Evolutionary conservation across 1,140 invertebrate species (phyloP), one percentile per base, ranked within the genome.

Genomic region (Cecropterus lyciades): DNA sequence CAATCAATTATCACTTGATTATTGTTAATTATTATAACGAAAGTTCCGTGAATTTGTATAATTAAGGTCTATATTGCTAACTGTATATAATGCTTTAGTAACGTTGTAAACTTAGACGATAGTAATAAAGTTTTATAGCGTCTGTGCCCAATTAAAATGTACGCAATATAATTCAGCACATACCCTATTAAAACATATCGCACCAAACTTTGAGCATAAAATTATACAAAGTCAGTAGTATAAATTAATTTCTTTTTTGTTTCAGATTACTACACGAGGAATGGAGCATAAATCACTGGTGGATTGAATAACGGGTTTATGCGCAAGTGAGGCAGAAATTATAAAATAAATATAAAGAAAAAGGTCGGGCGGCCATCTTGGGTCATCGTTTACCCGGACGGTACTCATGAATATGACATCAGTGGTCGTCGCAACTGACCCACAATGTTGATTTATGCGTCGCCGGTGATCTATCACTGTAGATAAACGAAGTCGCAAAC

Each of bases 371-470:
- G 30, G 52, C 40, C 65, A 66, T 80, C 77, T 73, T 75, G 52
- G 72, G 70, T 72, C 70, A 77, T 80, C 79, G 77, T 75, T 84
- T 80, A 79, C 65, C 68, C 72, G 66, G 60, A 17, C 57, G 53
- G 65, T 64, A 67, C 82, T 89, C 84, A 89, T 89, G 86, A 89
- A 89, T 89, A 87, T 84, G 84, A 85, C 85, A 87, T 86, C 82
- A 85, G 82, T 67, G 77, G 78, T 72, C 75, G 73, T 37, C 65
- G 75, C 45, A 49, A 59, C 65, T 79, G 79, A 85, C 78, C 82
- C 76, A 66, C 72, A 60, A 79, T 81, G 77, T 77, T 87, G 80
- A 88, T 87, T 82, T 87, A 87, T 86, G 75, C 72, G 70, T 40
- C 67, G 70, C 37, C 67, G 56, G 70, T 73, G 65, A 86, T 87